Evolutionary conservation across 53 echinoderm and acorn worm genomes (phyloP).

Genomic region (Stichopus horrens): DNA sequence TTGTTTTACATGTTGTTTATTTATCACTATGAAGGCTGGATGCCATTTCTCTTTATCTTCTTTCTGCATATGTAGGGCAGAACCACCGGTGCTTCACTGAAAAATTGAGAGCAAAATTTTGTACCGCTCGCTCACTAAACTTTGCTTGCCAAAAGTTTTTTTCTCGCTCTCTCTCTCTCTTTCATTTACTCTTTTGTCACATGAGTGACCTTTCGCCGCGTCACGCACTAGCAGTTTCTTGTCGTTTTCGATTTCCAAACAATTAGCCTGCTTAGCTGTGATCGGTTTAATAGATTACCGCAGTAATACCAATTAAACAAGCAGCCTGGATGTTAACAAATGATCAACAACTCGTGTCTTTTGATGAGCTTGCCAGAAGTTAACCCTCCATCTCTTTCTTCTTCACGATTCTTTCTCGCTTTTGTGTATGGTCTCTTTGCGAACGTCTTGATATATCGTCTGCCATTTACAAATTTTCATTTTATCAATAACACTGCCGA

Average conservation of each 20-base stretch:
- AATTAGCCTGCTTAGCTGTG: slow-evolving; percentile 24
- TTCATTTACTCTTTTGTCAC: background rate
- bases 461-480: slow-evolving; percentile 24
- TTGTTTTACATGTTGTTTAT: no score
- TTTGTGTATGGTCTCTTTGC: background rate
- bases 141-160: no score
- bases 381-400: background rate
- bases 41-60: no score
- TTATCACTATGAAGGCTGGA: no score
- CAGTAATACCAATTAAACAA: slow-evolving; percentile 38
- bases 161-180: no score
- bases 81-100: no score
- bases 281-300: slow-evolving; percentile 13
- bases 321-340: slow-evolving; percentile 22
- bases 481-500: slow-evolving; percentile 17
- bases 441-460: background rate
- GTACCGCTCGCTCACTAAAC: no score
- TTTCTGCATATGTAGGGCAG: no score
- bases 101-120: no score
- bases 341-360: slow-evolving; percentile 24
- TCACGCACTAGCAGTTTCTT: slow-evolving; percentile 15
- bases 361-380: slow-evolving; percentile 20
- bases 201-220: background rate
- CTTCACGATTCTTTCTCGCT: background rate
- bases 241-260: slow-evolving; percentile 26